Evolutionary conservation across 2,797 vertebrate species (phyloP), one percentile per base, ranked within the genome.

Genomic region (Squalus acanthias): DNA sequence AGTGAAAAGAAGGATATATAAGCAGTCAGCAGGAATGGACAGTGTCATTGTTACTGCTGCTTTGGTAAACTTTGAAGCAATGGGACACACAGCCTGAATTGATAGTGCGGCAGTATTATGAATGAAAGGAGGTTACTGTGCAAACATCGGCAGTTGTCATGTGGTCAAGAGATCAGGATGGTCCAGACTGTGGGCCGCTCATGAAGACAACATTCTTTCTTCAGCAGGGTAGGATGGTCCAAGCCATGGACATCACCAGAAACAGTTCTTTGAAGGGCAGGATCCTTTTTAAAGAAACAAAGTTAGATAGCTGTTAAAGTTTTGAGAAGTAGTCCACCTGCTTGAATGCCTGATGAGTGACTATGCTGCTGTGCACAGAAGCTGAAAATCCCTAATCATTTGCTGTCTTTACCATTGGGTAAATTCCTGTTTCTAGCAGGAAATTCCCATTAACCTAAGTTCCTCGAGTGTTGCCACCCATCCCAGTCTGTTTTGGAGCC

Each of bases 21-120:
- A 70, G 2, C 24, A 57, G 22, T 46, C 65, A 70, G 3, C 93
- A 95, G 46, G 46, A 95, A 57, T 76, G 24, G 39, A 95, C n/a
- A 15, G 12, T 33, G n/a, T 93, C 8, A 8, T 89, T 60, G 9
- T 60, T 57, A 13, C 20, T 93, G 20, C 65, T 93, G 39, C 33
- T 67, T 65, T 67, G 15, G 63, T 69, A 93, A 67, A 46, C n/a
- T 67, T 93, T 93, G 91, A 93, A 93, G n/a, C 65, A 69, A 93
- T 53, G 67, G 63, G 91, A 69, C 1, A 39, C n/a, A 92, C 33
- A 63, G 57, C n/a, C 29, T 60, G 63, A 93, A 39, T 93, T 93
- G n/a, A 46, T 85, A 46, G 79, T 39, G 46, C 79, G 17, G 4
- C 15, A 46, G 39, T 85, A 20, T 93, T 93, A 39, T 39, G 33